phyloP scores from a whole-genome alignment of 2,888 invertebrate genomes.

The Pharmacophagus antenor region DNA sequence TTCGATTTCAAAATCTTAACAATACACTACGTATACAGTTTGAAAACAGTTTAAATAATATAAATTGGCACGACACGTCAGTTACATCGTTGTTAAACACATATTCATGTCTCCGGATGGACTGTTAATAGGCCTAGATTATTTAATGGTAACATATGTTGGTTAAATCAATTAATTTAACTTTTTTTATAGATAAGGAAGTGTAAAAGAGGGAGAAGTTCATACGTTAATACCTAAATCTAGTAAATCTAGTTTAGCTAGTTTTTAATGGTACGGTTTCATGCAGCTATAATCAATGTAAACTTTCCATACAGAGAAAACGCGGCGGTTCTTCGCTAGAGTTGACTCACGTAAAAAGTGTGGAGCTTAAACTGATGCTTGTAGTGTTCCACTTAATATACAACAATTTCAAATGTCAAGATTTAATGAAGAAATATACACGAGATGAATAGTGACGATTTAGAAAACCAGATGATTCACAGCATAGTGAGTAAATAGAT shows the following conservation, averaged over 20 bases:
- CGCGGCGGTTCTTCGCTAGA: not conserved
- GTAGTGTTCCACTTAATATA: not conserved
- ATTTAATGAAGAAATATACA: not conserved
- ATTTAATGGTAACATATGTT: conserved; percentile 9
- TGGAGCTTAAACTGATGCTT: not conserved
- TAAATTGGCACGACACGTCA: conserved; percentile 20
- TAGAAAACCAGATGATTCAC: not conserved
- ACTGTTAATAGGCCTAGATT: conserved; percentile 10
- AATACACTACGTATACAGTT: conserved; percentile 31
- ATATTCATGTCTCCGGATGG: conserved; percentile 12
- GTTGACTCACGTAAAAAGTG: not conserved
- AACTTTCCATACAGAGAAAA: not conserved
- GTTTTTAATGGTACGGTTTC: not conserved
- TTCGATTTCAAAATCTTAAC: conserved; percentile 53
- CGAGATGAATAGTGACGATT: not conserved
- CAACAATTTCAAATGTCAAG: not conserved
- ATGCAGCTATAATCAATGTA: not conserved
- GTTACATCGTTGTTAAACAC: not conserved
- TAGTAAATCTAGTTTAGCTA: not conserved
- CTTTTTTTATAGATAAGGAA: not conserved
- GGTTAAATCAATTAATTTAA: conserved; percentile 1
- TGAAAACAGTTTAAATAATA: conserved; percentile 42
- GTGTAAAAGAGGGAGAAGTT: not conserved
- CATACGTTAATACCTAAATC: too few relatives aligned
- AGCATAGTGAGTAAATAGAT: not conserved